These are phyloP conservation scores for Epinotia brunnichana DNA, from an alignment of 2,888 invertebrate species.

Conservation along the genomic window DNA sequence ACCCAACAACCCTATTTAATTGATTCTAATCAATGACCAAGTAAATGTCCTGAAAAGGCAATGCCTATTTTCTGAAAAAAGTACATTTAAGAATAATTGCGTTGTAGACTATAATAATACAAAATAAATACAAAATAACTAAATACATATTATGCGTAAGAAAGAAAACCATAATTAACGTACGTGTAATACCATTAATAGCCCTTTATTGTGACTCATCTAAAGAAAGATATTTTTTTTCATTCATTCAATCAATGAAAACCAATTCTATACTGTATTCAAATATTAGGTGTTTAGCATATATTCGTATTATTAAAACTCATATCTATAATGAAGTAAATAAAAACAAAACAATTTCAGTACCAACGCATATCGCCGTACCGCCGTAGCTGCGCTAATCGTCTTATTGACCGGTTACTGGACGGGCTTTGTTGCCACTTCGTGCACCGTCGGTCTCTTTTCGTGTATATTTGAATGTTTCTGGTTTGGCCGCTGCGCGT, in stretches of 20 bases:
- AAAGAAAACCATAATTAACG: background rate
- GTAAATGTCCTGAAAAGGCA: too few species aligned
- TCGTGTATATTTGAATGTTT: constrained; percentile 72
- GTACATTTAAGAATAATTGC: background rate
- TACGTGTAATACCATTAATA: background rate
- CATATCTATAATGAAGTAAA: constrained; percentile 42
- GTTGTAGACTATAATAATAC: background rate
- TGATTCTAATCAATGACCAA: too few species aligned
- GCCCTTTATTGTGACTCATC: constrained; percentile 6
- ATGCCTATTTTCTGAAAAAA: background rate
- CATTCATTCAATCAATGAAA: constrained; percentile 7
- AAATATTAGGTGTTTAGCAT: background rate
- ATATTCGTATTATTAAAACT: constrained; percentile 31
- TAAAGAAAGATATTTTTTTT: background rate
- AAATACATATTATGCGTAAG: background rate
- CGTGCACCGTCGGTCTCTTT: constrained; percentile 74
- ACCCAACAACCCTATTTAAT: too few species aligned
- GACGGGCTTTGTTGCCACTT: constrained; percentile 79
- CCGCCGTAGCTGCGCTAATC: constrained; percentile 76
- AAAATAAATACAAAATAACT: background rate
- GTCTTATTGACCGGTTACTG: constrained; percentile 83
- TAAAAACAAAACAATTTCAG: constrained; percentile 68
- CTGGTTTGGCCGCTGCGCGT: constrained; percentile 80
- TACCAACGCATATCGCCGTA: constrained; percentile 62
- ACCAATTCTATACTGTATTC: background rate